Evolutionary conservation across 2,113 vertebrate species (phyloP), one percentile per base, ranked within the genome.

Genomic region (Nanorana parkeri): DNA sequence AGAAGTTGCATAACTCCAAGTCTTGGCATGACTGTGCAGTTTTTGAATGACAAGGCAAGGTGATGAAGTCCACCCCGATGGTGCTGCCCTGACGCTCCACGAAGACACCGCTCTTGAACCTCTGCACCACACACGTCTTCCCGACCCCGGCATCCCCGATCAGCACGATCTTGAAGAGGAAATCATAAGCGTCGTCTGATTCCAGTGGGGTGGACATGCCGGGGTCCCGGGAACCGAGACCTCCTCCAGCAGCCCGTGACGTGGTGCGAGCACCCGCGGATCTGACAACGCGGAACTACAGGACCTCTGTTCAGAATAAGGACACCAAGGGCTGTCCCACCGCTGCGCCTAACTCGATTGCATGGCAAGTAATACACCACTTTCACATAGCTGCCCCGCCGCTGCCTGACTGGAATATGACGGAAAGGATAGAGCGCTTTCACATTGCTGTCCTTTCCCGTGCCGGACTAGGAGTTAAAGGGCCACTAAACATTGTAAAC

Each of bases 1-100:
- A n/a, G n/a, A n/a, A n/a, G n/a, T n/a, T n/a, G n/a, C n/a, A n/a
- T n/a, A n/a, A n/a, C n/a, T n/a, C n/a, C n/a, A n/a, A n/a, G n/a
- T n/a, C n/a, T n/a, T n/a, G n/a, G n/a, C n/a, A n/a, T n/a, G n/a
- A n/a, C n/a, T n/a, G n/a, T n/a, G n/a, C n/a, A n/a, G n/a, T n/a
- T n/a, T n/a, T n/a, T n/a, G n/a, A n/a, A n/a, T n/a, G n/a, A n/a
- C n/a, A n/a, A n/a, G n/a, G n/a, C n/a, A n/a, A n/a, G n/a, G n/a
- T n/a, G 79, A 94, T 95, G 86, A 96, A 96, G 87, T 96, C 95
- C 78, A 96, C 95, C 47, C 95, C 95, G 84, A 96, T 96, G 54
- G 95, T 96, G 88, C 91, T 96, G 54, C 94, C 94, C 68, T 96
- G 95, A 24, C 94, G 91, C 87, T 95, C 95, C 52, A 92, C 88